Conservation (phyloP, 1,140 invertebrate species). For the Neuroterus valhalla region DNA sequence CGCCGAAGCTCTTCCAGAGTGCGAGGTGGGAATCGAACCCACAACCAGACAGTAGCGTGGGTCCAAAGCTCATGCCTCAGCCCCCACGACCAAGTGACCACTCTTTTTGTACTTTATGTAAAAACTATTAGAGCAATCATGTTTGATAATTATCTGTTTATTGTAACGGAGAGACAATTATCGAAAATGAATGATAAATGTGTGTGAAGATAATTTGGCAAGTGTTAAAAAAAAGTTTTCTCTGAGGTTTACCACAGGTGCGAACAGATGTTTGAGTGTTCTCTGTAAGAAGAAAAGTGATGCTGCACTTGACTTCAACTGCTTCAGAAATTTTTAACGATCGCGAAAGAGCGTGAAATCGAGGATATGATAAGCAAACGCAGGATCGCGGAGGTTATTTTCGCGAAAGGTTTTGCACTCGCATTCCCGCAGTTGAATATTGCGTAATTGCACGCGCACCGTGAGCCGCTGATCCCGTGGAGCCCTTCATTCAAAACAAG, state of each 20-base stretch:
- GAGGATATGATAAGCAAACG: not conserved
- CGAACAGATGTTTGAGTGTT: not conserved
- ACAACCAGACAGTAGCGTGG: too few relatives aligned
- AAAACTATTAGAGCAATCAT: too few relatives aligned
- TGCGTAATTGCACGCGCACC: not conserved
- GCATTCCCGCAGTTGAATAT: not conserved
- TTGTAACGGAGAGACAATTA: not conserved
- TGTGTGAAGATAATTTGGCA: constrained; percentile 11
- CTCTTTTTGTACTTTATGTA: too few relatives aligned
- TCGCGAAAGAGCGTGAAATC: constrained; percentile 13
- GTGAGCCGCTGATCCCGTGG: too few relatives aligned
- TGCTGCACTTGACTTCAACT: not conserved
- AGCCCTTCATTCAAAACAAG: too few relatives aligned
- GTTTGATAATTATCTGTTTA: not conserved
- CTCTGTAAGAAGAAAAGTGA: not conserved
- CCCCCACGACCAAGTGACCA: too few relatives aligned
- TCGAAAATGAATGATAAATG: not conserved
- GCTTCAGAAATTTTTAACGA: constrained; percentile 12
- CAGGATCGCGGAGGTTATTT: not conserved
- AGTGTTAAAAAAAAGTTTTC: not conserved
- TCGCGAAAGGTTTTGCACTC: not conserved
- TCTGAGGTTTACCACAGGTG: not conserved
- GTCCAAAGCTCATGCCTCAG: too few relatives aligned
- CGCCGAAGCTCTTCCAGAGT: too few relatives aligned
- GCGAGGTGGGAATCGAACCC: too few relatives aligned